phyloP scores from a whole-genome alignment of 2,113 vertebrate species.

The Notothenia rossii region DNA sequence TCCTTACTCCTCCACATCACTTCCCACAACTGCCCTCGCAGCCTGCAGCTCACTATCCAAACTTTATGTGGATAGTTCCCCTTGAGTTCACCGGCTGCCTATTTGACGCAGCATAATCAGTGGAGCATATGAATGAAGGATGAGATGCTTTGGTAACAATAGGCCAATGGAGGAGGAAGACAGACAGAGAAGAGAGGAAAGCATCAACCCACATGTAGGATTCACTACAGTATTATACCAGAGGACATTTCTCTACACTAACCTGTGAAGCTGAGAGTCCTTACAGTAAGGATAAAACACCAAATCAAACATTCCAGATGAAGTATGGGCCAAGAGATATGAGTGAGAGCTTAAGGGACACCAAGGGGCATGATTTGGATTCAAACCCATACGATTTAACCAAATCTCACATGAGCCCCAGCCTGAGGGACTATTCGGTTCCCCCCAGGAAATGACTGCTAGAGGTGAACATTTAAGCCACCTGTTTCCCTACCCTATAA shows the following conservation, averaged over 20 bases:
- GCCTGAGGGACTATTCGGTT: constrained; percentile 32
- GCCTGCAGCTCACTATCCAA: constrained; percentile 27
- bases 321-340: not conserved
- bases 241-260: not conserved
- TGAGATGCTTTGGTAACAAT: constrained; percentile 28
- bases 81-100: constrained; percentile 8
- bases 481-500: constrained; percentile 53
- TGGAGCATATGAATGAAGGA: constrained; percentile 58
- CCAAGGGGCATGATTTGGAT: constrained; percentile 46
- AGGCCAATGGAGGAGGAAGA: constrained; percentile 5
- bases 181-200: constrained; percentile 19
- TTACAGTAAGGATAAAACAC: not conserved
- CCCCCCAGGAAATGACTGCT: constrained; percentile 39
- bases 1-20: constrained; percentile 38
- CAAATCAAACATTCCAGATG: not conserved
- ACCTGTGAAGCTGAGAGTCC: not conserved
- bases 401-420: constrained; percentile 15
- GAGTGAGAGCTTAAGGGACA: not conserved
- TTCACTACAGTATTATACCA: constrained; percentile 13
- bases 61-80: constrained; percentile 30
- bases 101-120: constrained; percentile 47
- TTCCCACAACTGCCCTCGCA: constrained; percentile 18
- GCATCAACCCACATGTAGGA: constrained; percentile 15
- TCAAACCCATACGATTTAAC: constrained; percentile 22
- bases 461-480: constrained; percentile 47